phyloP scores from a whole-genome alignment of 1,140 invertebrate species.

The Achatina immaculata region DNA sequence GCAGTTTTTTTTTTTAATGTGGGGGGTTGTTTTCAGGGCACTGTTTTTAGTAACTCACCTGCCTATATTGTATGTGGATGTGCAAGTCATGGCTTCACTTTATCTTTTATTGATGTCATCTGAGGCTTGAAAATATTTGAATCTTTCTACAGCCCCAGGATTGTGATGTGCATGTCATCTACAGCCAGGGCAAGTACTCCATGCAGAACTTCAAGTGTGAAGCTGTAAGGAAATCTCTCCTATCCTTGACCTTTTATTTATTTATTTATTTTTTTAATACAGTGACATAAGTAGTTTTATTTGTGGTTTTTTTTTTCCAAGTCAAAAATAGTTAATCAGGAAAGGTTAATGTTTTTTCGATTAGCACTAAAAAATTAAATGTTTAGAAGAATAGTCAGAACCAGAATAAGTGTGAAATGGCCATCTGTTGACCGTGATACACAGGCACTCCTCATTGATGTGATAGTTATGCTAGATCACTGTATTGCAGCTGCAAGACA shows the following conservation, averaged over 20 bases:
- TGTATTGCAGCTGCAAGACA: no score
- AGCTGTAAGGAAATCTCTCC: background rate
- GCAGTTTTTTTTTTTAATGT: slow-evolving; percentile 37
- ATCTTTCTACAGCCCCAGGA: background rate
- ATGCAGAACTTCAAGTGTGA: slow-evolving; percentile 28
- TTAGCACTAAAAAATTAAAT: background rate
- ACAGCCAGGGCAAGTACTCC: background rate
- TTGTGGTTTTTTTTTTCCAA: background rate
- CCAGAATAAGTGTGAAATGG: background rate
- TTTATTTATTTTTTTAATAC: background rate
- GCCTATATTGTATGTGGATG: slow-evolving; percentile 4
- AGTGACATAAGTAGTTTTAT: background rate
- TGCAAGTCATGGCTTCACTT: no score
- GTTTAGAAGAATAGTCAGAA: background rate
- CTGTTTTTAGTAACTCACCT: slow-evolving; percentile 2
- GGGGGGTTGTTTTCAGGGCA: slow-evolving; percentile 41
- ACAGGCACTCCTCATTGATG: no score
- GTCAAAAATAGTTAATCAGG: background rate
- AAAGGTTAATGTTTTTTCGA: background rate
- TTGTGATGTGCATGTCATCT: slow-evolving; percentile 28
- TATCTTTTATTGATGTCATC: no score
- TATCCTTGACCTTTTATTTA: background rate
- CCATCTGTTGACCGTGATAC: no score
- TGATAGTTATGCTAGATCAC: no score
- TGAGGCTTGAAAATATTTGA: background rate